These are phyloP conservation scores for Chelon labrosus DNA, from an alignment of 2,797 vertebrate species.

Conservation along the genomic window DNA sequence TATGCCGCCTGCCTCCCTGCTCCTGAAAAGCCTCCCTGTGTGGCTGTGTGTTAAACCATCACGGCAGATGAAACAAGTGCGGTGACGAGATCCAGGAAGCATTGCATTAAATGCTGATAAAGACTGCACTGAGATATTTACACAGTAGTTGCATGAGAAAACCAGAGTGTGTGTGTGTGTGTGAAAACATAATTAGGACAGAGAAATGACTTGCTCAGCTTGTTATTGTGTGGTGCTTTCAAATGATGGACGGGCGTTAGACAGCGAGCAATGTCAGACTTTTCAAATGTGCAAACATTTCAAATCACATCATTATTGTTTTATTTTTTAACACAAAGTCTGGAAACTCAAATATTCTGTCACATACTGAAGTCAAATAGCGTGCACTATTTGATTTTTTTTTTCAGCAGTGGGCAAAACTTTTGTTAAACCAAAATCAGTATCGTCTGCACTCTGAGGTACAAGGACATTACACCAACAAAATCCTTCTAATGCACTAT, in stretches of 20 bases:
- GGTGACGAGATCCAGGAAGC: constrained; percentile 23
- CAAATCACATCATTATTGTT: neutral
- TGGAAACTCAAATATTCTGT: too few relatives aligned
- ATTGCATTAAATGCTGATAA: constrained; percentile 41
- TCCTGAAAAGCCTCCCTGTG: constrained; percentile 43
- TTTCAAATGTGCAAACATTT: neutral
- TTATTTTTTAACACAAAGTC: constrained; percentile 15
- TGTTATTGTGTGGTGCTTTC: constrained; percentile 35
- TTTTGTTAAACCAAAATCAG: too few relatives aligned
- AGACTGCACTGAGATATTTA: constrained; percentile 28
- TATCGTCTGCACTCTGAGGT: too few relatives aligned
- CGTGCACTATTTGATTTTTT: too few relatives aligned
- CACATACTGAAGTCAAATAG: too few relatives aligned
- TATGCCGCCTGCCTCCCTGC: constrained; percentile 43
- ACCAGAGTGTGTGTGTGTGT: too few relatives aligned
- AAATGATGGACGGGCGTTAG: constrained; percentile 5
- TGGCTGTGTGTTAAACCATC: constrained; percentile 36
- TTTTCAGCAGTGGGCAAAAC: too few relatives aligned
- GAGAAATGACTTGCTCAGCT: constrained; percentile 42
- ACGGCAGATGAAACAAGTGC: constrained; percentile 50
- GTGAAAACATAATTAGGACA: constrained; percentile 35
- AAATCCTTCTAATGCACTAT: neutral
- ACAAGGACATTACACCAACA: too few relatives aligned
- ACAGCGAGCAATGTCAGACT: constrained; percentile 1
- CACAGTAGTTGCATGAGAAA: constrained; percentile 18